Percentiles rank a stretch among this genome's conserved stretches.
phyloP scores from a whole-genome alignment of 2,888 invertebrate species.

The Antheraea yamamai region DNA sequence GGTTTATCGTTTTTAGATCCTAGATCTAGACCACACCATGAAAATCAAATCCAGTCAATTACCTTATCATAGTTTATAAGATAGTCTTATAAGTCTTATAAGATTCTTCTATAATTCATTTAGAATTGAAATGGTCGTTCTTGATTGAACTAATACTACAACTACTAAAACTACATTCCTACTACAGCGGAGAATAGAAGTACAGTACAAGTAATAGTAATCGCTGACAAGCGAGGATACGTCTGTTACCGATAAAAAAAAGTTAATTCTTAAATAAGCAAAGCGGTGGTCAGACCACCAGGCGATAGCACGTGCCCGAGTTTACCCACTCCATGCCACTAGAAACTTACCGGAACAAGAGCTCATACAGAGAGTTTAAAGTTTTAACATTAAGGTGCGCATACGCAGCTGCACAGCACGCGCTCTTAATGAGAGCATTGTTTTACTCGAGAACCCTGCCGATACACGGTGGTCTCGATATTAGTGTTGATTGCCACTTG shows the following conservation, averaged over 20 bases:
- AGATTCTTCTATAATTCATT: not conserved
- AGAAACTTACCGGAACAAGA: slow-evolving; percentile 28
- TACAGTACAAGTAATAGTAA: too few species aligned
- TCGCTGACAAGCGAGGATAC: too few species aligned
- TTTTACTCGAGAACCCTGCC: slow-evolving; percentile 27
- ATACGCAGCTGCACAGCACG: slow-evolving; percentile 70
- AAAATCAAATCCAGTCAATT: too few species aligned
- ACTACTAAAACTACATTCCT: too few species aligned
- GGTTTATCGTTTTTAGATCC: too few species aligned
- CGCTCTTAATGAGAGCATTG: slow-evolving; percentile 62
- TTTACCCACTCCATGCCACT: slow-evolving; percentile 58
- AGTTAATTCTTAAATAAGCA: slow-evolving; percentile 3
- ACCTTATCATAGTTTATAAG: too few species aligned
- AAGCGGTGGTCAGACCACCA: slow-evolving; percentile 40
- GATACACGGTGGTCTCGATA: slow-evolving; percentile 60
- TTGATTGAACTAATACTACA: not conserved
- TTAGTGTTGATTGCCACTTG: slow-evolving; percentile 69
- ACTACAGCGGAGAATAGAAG: too few species aligned
- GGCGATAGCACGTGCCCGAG: slow-evolving; percentile 61
- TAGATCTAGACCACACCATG: too few species aligned
- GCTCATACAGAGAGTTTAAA: slow-evolving; percentile 4
- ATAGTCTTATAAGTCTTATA: too few species aligned
- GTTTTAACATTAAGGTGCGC: slow-evolving; percentile 28
- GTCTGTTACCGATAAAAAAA: not conserved
- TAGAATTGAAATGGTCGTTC: not conserved